These are phyloP conservation scores for Drosophila colorata DNA, from an alignment of 2,888 invertebrate species.

Conservation along the genomic window DNA sequence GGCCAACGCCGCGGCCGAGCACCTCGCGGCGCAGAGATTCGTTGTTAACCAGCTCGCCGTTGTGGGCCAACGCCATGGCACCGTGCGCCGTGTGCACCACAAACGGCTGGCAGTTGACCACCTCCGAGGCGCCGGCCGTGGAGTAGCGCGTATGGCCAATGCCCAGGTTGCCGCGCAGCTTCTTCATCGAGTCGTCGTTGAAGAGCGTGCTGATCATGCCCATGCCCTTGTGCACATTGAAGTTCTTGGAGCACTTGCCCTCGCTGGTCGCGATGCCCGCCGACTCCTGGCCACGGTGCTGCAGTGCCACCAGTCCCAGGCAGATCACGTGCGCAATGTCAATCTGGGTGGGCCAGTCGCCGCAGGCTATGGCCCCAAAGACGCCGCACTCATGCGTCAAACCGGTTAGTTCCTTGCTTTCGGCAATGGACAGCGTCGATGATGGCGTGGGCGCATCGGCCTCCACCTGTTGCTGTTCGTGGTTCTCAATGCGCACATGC, in stretches of 20 bases:
- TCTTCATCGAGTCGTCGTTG: constrained; percentile 94
- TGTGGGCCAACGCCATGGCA: constrained; percentile 97
- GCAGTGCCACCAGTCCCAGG: constrained; percentile 95
- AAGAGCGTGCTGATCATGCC: constrained; percentile 97
- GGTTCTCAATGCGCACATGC: constrained; percentile 58
- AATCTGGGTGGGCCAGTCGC: constrained; percentile 95
- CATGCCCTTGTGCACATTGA: constrained; percentile 96
- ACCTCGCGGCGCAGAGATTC: constrained; percentile 95
- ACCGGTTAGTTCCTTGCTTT: constrained; percentile 86
- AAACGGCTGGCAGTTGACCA: constrained; percentile 98
- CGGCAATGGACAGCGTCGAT: constrained; percentile 52
- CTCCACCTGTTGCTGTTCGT: constrained; percentile 49
- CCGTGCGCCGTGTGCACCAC: constrained; percentile 99
- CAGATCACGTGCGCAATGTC: constrained; percentile 96
- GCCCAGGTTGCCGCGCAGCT: constrained; percentile 95
- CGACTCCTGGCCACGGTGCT: constrained; percentile 99
- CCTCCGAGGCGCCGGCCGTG: constrained; percentile 97
- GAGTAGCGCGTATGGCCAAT: constrained; percentile 99
- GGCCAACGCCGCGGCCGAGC: constrained; percentile 95
- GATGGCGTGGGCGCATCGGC: constrained; percentile 40
- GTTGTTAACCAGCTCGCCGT: constrained; percentile 98
- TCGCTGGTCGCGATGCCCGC: constrained; percentile 98
- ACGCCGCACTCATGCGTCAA: constrained; percentile 97
- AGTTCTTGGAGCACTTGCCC: constrained; percentile 92
- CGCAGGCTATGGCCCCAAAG: constrained; percentile 96